phyloP scores from a whole-genome alignment of 2,797 vertebrate species.

The Chrysocyon brachyurus region DNA sequence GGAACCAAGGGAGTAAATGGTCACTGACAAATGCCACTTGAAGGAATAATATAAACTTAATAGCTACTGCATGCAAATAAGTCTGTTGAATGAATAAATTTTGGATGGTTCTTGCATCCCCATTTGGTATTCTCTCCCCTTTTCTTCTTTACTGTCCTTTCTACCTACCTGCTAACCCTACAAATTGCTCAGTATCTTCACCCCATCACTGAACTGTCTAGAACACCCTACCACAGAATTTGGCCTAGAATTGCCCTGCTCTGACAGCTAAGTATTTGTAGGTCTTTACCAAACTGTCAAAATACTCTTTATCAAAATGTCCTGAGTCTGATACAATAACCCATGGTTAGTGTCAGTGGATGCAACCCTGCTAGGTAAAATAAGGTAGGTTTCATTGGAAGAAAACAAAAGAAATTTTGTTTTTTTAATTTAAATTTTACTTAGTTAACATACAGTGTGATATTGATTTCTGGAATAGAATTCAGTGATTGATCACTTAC shows the following conservation, averaged over 20 bases:
- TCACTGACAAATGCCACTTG: neutral
- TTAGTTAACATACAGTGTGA: too few species aligned
- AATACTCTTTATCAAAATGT: conserved; percentile 11
- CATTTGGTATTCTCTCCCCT: neutral
- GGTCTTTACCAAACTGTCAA: neutral
- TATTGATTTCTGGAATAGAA: too few species aligned
- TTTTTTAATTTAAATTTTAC: too few species aligned
- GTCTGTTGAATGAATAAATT: neutral
- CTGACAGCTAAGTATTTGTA: neutral
- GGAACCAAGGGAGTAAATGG: neutral
- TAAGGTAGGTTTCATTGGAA: neutral
- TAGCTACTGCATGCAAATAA: neutral
- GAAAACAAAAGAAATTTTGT: neutral
- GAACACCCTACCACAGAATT: neutral
- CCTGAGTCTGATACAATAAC: neutral
- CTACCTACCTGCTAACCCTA: neutral
- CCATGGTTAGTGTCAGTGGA: neutral
- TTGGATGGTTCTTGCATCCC: neutral
- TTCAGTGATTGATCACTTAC: too few species aligned
- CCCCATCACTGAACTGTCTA: neutral
- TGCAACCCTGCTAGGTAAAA: neutral
- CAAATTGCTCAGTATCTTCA: neutral
- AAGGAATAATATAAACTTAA: neutral
- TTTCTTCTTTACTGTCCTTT: neutral
- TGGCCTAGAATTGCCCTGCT: neutral